Evolutionary conservation across 1,140 invertebrate genomes (phyloP), one percentile per base, ranked within the genome.

Genomic region (Zaprionus tsacasi): DNA sequence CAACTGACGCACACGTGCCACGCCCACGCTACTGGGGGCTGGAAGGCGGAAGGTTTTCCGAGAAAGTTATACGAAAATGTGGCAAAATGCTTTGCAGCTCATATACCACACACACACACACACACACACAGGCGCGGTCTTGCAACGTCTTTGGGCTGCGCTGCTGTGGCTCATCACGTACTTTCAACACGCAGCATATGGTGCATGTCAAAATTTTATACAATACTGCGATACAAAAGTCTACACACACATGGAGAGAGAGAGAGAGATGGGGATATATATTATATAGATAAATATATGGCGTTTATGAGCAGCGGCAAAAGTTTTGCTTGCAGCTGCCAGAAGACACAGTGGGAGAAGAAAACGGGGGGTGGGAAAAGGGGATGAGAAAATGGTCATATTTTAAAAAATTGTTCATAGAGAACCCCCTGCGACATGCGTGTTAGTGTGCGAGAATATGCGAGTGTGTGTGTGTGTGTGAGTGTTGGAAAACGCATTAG

Each of bases 191-290:
- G 74, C 74, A 68, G 58, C 77, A 79, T 79, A 79, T 79, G 77
- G 58, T 72, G 74, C 77, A 79, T 76, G 77, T 71, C 74, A 79
- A 76, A 79, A 76, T 76, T 69, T 69, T 79, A 72, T 76, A 76
- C 68, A 76, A 79, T 76, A 75, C 58, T 55, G 52, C 38, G 21
- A 61, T 48, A 55, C 64, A 33, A 54, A 68, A 68, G 68, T 59
- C 56, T 61, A 21, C 15, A 17, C 12, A 55, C 6, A 33, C n/a
- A 43, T 48, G 48, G 36, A 60, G 33, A 25, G 17, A 17, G 33
- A 25, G 7, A 57, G 27, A 17, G 21, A 2, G 21, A 21, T 1
- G 2, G 21, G 21, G 8, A 30, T 30, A 33, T 15, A 43, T 30
- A 43, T 40, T 45, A 33, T 67, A 50, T 60, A 69, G 25, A 74